Base-by-base conservation (phyloP, 2,113 vertebrate genomes). In the Ploceus nigricollis region DNA sequence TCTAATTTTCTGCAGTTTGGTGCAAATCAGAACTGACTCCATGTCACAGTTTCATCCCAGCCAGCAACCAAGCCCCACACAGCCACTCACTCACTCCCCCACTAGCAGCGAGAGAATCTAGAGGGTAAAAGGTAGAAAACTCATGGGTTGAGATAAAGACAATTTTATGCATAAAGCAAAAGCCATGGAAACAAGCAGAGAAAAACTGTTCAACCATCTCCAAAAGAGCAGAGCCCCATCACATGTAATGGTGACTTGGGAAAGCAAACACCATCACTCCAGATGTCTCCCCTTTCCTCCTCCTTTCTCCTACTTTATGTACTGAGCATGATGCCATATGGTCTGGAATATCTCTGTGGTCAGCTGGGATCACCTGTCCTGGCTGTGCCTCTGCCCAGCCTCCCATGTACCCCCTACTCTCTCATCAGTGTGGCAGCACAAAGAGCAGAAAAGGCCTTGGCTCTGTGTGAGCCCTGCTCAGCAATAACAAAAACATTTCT, bases 251-350 rank as follows among this genome's bases (percentile, higher is more conserved):
- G 44, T 58, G 24, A 39, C 23, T 39, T 45, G 28, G 27, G 25
- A 57, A 64, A 21, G 13, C 44, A 66, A 89, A 53, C 23, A 48
- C 37, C 27, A 39, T n/a, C 9, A 15, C 33, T 66, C 5, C 23
- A 66, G 28, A 58, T 14, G 23, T 11, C 10, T 50, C 37, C 14
- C 33, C 18, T 8, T 73, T 58, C 22, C 33, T 81, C 27, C 37
- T 65, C 42, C 48, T 33, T 72, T 27, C 44, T 4, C 23, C 13
- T 5, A 47, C 10, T n/a, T 51, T 51, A 73, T 21, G 4, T 5
- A 14, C 27, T 39, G 18, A 51, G 10, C 3, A 9, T 51, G 31
- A 0, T 45, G 13, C 1, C 11, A 45, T 0, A 30, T 17, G 33
- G 39, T 45, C 19, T 82, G 37, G 37, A 66, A 33, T 6, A 28